phyloP scores from a whole-genome alignment of 2,113 vertebrate genomes.

The Rhizomys pruinosus region DNA sequence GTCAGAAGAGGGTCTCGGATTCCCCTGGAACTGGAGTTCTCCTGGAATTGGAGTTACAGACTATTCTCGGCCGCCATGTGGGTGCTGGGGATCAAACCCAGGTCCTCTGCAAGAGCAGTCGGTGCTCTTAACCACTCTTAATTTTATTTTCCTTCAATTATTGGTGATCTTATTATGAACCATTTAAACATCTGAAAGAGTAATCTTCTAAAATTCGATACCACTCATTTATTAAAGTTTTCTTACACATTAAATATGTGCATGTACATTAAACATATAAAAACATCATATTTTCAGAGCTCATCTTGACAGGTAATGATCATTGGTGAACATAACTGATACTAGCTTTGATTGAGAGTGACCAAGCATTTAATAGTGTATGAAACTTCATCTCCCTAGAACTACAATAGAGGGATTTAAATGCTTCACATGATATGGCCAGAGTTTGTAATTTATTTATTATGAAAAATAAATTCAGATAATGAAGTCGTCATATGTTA shows the following conservation, averaged over 20 bases:
- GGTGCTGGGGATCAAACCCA: too few relatives aligned
- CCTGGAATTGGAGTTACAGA: too few relatives aligned
- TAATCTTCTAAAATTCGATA: slow-evolving; percentile 75
- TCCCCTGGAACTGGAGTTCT: too few relatives aligned
- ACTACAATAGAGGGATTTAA: slow-evolving; percentile 80
- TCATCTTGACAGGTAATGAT: slow-evolving; percentile 76
- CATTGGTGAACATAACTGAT: slow-evolving; percentile 77
- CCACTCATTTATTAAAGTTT: slow-evolving; percentile 60
- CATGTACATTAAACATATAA: slow-evolving; percentile 68
- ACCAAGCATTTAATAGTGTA: slow-evolving; percentile 80
- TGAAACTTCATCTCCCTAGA: slow-evolving; percentile 61
- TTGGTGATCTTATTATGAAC: not conserved
- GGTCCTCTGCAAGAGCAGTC: too few relatives aligned
- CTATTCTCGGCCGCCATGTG: too few relatives aligned
- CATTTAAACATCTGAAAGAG: slow-evolving; percentile 68
- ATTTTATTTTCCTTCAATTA: not conserved
- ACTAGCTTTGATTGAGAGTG: slow-evolving; percentile 73
- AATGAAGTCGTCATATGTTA: slow-evolving; percentile 72
- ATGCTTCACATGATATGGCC: slow-evolving; percentile 74
- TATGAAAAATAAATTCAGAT: slow-evolving; percentile 83
- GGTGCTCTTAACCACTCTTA: too few relatives aligned
- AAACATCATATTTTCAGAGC: slow-evolving; percentile 53
- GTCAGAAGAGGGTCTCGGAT: too few relatives aligned
- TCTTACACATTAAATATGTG: slow-evolving; percentile 56
- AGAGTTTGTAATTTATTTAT: slow-evolving; percentile 84